A percentile compares a stretch with the other conserved stretches of the same genome.
These are phyloP conservation scores for Danaus plexippus DNA, from an alignment of 1,140 invertebrate genomes.

Conservation along the genomic window DNA sequence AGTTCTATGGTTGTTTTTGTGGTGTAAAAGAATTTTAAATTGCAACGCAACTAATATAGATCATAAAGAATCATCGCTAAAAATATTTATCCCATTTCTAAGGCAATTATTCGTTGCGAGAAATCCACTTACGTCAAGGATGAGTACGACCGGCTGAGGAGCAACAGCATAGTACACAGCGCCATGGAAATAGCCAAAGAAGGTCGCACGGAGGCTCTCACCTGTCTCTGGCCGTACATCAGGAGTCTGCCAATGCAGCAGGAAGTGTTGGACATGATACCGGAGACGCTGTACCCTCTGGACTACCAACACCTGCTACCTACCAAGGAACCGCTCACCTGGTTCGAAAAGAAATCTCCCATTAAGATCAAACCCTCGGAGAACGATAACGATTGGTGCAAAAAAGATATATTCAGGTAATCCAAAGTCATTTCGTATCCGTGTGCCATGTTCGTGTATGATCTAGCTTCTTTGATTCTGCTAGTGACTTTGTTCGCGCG, in stretches of 20 bases:
- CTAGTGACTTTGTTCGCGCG: no score
- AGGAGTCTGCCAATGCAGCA: slow-evolving; percentile 78
- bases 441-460: no score
- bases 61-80: no score
- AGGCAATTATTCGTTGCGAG: slow-evolving; percentile 62
- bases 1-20: no score
- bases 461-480: no score
- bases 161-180: slow-evolving; percentile 57
- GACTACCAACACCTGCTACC: slow-evolving; percentile 79
- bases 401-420: slow-evolving; percentile 73
- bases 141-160: slow-evolving; percentile 69
- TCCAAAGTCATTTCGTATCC: no score
- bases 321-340: slow-evolving; percentile 51
- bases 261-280: slow-evolving; percentile 81
- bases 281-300: slow-evolving; percentile 81
- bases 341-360: slow-evolving; percentile 68
- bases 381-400: slow-evolving; percentile 78
- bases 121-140: slow-evolving; percentile 72
- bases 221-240: slow-evolving; percentile 76
- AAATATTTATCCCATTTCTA: slow-evolving; percentile 15
- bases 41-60: no score
- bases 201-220: slow-evolving; percentile 79
- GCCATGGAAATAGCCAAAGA: slow-evolving; percentile 75
- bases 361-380: slow-evolving; percentile 65
- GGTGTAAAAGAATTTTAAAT: no score